A percentile compares a stretch with the other conserved stretches of the same genome.
These are phyloP conservation scores for Megaceryle maxima DNA, from an alignment of 2,113 vertebrate species.

Conservation along the genomic window DNA sequence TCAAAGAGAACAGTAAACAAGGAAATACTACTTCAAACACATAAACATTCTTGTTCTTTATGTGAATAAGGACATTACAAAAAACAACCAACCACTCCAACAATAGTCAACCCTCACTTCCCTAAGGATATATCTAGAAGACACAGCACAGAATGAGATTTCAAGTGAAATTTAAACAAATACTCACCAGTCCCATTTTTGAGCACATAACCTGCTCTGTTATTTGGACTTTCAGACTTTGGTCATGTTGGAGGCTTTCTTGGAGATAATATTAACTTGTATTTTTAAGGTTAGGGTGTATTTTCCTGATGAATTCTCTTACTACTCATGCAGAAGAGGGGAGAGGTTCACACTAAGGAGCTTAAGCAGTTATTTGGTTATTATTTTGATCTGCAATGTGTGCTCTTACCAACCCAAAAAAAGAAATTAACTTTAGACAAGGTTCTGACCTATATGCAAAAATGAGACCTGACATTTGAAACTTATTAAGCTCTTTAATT, in stretches of 20 bases:
- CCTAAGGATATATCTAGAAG: not conserved
- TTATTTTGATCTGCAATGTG: slow-evolving; percentile 33
- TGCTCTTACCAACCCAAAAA: not conserved
- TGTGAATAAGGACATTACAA: slow-evolving; percentile 10
- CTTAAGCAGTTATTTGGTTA: not conserved
- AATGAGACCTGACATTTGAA: slow-evolving; percentile 50
- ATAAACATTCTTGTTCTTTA: not conserved
- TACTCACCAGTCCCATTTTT: not conserved
- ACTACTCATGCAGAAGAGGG: not conserved
- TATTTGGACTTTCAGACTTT: not conserved
- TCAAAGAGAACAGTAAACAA: slow-evolving; percentile 47
- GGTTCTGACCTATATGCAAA: slow-evolving; percentile 1
- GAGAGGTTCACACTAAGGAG: not conserved
- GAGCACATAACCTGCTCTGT: not conserved
- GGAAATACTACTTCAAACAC: not conserved
- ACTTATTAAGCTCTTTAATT: slow-evolving; percentile 24
- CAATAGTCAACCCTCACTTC: not conserved
- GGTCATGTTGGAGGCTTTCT: not conserved
- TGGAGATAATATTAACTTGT: not conserved
- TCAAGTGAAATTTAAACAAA: not conserved
- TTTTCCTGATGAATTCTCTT: not conserved
- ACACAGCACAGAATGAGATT: not conserved
- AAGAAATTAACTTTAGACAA: slow-evolving; percentile 14
- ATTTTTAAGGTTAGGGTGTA: not conserved
- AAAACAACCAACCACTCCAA: not conserved